Conservation (phyloP, 2,113 vertebrate species). For the Etheostoma cragini region DNA sequence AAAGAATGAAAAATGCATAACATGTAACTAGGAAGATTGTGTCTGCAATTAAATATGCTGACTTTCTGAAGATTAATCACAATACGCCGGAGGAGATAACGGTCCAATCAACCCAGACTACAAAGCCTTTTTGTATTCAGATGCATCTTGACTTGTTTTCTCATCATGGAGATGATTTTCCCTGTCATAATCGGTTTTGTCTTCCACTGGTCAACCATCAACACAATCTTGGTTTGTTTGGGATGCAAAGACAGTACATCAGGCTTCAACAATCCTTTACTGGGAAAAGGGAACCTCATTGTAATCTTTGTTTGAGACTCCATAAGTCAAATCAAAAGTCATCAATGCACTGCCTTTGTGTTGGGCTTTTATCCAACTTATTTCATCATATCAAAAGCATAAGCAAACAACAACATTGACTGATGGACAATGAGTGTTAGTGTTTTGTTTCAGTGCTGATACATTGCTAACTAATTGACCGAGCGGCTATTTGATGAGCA, state of each 20-base stretch:
- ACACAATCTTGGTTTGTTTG: neutral
- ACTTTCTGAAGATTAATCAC: slow-evolving; percentile 32
- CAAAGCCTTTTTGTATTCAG: slow-evolving; percentile 30
- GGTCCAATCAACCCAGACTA: slow-evolving; percentile 35
- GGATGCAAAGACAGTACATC: slow-evolving; percentile 3
- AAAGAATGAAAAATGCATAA: slow-evolving; percentile 14
- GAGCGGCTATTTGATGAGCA: neutral
- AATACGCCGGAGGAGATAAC: slow-evolving; percentile 28
- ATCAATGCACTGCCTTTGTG: neutral
- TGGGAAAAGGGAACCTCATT: neutral
- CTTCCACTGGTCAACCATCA: slow-evolving; percentile 9
- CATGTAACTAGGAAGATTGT: neutral
- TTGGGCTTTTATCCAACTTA: neutral
- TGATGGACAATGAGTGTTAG: neutral
- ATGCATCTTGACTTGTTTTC: slow-evolving; percentile 50
- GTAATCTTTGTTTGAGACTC: neutral
- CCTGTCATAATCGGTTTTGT: slow-evolving; percentile 32
- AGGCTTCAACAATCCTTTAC: neutral
- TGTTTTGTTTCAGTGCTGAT: neutral
- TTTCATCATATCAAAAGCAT: neutral
- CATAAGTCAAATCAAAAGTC: neutral
- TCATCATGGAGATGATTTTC: slow-evolving; percentile 47
- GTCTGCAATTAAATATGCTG: slow-evolving; percentile 13
- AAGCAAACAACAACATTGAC: neutral
- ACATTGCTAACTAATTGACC: slow-evolving; percentile 2